These are phyloP conservation scores for Elysia chlorotica DNA, from an alignment of 1,140 invertebrate species.

Conservation along the genomic window DNA sequence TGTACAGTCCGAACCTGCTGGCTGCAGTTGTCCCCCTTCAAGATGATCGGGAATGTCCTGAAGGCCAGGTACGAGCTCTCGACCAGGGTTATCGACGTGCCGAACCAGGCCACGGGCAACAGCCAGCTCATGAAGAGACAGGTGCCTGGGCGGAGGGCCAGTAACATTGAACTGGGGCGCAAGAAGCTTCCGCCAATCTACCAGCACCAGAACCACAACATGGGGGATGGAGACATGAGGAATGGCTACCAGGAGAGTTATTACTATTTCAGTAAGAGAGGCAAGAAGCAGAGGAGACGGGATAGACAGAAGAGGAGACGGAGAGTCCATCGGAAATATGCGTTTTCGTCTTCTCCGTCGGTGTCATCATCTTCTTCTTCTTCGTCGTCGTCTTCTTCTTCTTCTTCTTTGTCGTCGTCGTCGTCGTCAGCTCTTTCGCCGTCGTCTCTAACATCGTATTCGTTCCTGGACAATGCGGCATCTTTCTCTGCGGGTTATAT, in stretches of 20 bases:
- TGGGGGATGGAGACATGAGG: too few relatives aligned
- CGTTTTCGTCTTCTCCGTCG: too few relatives aligned
- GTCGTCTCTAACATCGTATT: neutral
- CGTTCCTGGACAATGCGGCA: neutral
- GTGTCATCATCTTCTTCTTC: too few relatives aligned
- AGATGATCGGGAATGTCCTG: conserved; percentile 79
- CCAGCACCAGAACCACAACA: too few relatives aligned
- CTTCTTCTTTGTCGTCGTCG: neutral
- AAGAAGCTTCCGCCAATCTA: too few relatives aligned
- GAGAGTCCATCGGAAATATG: too few relatives aligned
- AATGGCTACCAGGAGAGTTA: too few relatives aligned
- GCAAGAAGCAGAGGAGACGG: too few relatives aligned
- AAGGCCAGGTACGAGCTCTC: conserved; percentile 83
- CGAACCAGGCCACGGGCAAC: conserved; percentile 47
- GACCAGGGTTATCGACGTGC: conserved; percentile 68
- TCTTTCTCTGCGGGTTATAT: neutral
- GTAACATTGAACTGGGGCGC: neutral
- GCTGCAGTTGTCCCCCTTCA: conserved; percentile 85
- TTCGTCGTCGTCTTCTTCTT: neutral
- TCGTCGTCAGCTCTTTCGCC: neutral
- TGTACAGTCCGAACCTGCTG: conserved; percentile 95
- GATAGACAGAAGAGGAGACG: too few relatives aligned
- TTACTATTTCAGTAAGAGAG: too few relatives aligned
- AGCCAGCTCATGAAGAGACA: conserved; percentile 25
- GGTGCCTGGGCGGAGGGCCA: neutral